These are phyloP conservation scores for Apamea sordens DNA, from an alignment of 2,888 invertebrate genomes.

Conservation along the genomic window DNA sequence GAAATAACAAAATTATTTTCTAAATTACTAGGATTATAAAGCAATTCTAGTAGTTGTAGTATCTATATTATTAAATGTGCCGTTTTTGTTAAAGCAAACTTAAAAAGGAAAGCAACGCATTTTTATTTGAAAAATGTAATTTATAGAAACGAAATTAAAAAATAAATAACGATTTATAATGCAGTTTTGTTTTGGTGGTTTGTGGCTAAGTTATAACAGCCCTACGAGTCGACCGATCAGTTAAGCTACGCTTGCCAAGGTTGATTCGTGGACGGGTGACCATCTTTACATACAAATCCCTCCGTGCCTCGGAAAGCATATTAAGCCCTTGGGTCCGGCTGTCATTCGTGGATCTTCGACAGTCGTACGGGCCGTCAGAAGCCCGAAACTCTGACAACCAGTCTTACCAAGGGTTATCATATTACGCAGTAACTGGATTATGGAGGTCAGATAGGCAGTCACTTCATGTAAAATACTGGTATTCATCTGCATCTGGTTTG, in stretches of 20 bases:
- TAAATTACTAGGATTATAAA: constrained; percentile 10
- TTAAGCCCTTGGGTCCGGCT: not conserved
- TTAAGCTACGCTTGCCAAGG: not conserved
- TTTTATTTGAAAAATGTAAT: not conserved
- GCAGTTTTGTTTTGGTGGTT: not conserved
- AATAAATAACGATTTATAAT: not conserved
- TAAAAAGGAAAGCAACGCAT: not conserved
- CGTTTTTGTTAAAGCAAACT: no score
- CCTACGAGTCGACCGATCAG: not conserved
- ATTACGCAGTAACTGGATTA: not conserved
- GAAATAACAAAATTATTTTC: constrained; percentile 7
- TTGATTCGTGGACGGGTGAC: not conserved
- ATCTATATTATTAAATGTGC: no score
- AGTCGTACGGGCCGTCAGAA: not conserved
- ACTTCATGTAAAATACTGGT: not conserved
- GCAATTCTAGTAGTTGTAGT: not conserved
- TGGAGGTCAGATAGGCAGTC: not conserved
- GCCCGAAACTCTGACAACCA: not conserved
- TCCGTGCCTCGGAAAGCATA: not conserved
- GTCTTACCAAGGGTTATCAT: no score
- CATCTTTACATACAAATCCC: no score
- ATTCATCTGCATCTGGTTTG: not conserved
- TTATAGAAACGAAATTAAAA: not conserved
- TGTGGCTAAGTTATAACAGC: not conserved
- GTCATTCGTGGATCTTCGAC: not conserved